Conservation (phyloP, 2,113 vertebrate species). For the Pantherophis guttatus region DNA sequence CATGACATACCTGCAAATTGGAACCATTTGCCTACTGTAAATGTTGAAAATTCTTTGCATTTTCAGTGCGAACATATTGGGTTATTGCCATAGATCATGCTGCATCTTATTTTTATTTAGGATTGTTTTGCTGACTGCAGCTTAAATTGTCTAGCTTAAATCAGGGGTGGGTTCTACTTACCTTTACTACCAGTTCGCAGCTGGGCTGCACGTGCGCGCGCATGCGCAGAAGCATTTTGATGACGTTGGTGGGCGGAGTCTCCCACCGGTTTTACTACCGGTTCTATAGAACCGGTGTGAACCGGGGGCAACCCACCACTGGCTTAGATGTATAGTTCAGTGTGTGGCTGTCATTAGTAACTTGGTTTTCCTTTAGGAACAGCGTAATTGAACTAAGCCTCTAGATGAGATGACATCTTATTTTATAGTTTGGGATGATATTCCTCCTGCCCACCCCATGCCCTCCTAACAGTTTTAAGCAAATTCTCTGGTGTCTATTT, state of each 20-base stretch:
- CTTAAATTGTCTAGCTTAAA: accelerated
- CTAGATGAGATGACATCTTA: neutral
- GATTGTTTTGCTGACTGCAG: accelerated
- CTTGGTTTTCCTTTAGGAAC: accelerated
- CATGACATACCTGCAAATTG: neutral
- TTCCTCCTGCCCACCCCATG: accelerated
- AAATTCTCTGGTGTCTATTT: neutral
- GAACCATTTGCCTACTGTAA: neutral
- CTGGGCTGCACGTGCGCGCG: too few relatives aligned
- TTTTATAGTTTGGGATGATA: neutral
- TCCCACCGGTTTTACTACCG: too few relatives aligned
- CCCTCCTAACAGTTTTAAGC: accelerated
- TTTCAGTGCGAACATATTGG: neutral
- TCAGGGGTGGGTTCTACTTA: neutral
- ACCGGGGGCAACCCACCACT: too few relatives aligned
- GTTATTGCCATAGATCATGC: neutral
- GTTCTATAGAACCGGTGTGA: too few relatives aligned
- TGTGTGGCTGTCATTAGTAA: neutral
- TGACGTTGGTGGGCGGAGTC: too few relatives aligned
- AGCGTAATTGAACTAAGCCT: accelerated
- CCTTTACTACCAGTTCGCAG: too few relatives aligned
- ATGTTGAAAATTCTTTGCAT: neutral
- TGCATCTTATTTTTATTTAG: neutral
- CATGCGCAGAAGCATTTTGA: too few relatives aligned
- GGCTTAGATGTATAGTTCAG: neutral